Conservation (phyloP, 37 sponge, comb jelly and placozoan genomes). For the Corticium candelabrum region DNA sequence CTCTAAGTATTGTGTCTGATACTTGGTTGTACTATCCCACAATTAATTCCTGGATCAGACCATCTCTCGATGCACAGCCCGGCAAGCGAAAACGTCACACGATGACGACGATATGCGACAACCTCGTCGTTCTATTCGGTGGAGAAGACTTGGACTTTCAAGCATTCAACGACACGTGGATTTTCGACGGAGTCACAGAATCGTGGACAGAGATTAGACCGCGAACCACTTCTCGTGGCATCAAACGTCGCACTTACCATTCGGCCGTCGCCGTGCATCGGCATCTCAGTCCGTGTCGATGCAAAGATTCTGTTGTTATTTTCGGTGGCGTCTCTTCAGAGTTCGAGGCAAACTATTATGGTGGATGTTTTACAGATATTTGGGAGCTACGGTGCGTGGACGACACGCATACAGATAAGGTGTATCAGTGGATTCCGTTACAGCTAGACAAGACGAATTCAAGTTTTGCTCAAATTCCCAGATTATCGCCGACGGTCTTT, state of each 20-base stretch:
- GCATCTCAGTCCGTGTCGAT: not conserved
- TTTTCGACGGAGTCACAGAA: not conserved
- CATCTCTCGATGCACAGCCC: not conserved
- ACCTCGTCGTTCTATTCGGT: not conserved
- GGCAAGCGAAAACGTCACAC: not conserved
- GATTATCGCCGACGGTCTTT: too few species aligned
- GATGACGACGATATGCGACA: not conserved
- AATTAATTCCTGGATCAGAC: not conserved
- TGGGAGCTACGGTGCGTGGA: slow-evolving; percentile 1
- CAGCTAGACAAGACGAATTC: too few species aligned
- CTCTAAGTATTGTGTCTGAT: not conserved
- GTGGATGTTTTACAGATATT: not conserved
- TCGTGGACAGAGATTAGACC: not conserved
- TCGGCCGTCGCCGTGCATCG: not conserved
- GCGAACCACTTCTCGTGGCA: not conserved
- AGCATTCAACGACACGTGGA: slow-evolving; percentile 2
- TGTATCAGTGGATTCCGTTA: not conserved
- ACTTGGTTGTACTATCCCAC: not conserved
- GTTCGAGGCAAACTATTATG: not conserved
- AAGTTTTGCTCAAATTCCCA: too few species aligned
- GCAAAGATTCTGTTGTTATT: not conserved
- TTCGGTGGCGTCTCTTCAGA: slow-evolving; percentile 1
- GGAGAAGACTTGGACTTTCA: not conserved
- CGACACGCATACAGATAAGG: not conserved
- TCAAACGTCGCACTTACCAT: not conserved